Base-by-base conservation (phyloP, 2,888 invertebrate species). In the Melanostoma scalare region DNA sequence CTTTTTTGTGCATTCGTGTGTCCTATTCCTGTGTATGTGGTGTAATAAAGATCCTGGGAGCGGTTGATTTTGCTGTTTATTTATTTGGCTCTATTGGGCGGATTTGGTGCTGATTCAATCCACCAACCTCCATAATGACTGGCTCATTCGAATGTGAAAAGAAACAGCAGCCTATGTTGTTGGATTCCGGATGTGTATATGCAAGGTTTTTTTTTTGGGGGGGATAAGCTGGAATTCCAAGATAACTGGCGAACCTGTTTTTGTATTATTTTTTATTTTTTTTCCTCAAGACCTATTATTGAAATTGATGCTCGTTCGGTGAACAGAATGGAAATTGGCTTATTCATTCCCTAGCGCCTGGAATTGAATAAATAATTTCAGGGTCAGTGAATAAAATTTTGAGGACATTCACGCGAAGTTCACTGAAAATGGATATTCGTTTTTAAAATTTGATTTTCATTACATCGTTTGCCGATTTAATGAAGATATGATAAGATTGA, bases 291-390 rank as follows among this genome's bases (percentile, higher is more conserved):
- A 40, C 63, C 77, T 56, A 61, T 82, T 77, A 82, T 82, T 78
- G 73, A 74, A 82, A 82, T 78, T 78, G 69, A 82, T 82, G 82
- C 68, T 82, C 78, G 65, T 73, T 82, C 58, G 69, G 78, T 82
- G 82, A 65, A 42, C 58, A 46, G 78, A 82, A 82, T 82, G 73
- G 53, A 82, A 78, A 73, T 82, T 68, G 73, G 73, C 73, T 78
- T 53, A 82, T 82, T 82, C 68, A 61, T 69, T 67, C 38, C 36
- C 10, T 30, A 46, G 53, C 42, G 33, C n/a, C 44, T 69, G 58
- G 73, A 50, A 61, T 77, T 63, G 60, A 60, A 74, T 82, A 68
- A 82, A 82, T 82, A 77, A 82, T 77, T 82, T 73, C 65, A 63
- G 63, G 78, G 78, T 82, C 73, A 63, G 33, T 77, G 68, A 58